Base-by-base conservation (phyloP, 2,888 invertebrate genomes). In the Cyrtodaria siliqua region DNA sequence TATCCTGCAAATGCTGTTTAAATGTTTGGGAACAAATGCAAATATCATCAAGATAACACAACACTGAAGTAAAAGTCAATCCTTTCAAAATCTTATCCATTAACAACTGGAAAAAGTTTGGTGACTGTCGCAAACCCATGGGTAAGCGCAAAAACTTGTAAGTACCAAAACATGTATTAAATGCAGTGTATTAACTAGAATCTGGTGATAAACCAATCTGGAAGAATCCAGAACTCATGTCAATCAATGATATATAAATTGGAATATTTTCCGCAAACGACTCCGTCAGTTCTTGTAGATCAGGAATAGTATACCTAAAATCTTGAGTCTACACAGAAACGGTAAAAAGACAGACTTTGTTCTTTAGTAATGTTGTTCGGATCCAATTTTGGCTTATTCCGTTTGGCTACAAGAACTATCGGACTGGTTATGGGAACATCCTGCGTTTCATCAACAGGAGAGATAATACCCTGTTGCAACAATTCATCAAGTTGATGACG, bases 221-320 rank as follows among this genome's bases (percentile, higher is more conserved):
- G 20, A 79, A 76, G 38, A 82, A 82, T 44, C 82, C 81, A 12
- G 64, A 68, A 49, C 71, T 79, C 44, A 82, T 27, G 57, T 81
- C 81, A 8, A 82, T 29, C 18, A 52, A 69, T 18, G 75, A 68
- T 16, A 84, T 74, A 52, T 59, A 81, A 23, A 70, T 68, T 12
- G 79, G 81, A 20, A 53, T 70, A 24, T 42, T 47, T 44, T 76
- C 72, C n/a, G 73, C 53, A 50, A 79, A 80, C 8, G 81, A 83
- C 57, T 77, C 79, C 6, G 77, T 75, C 2, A 74, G 29, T 40
- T 78, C 68, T 26, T 70, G 75, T 50, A 72, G 20, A 20, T 71
- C 64, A 38, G 71, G 64, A n/a, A 71, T 71, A 20, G 59, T 44
- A 27, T 72, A 72, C 9, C 66, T 33, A 47, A 79, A 79, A 55